Base-by-base conservation (phyloP, 2,888 invertebrate genomes). In the Leptothorax acervorum region DNA sequence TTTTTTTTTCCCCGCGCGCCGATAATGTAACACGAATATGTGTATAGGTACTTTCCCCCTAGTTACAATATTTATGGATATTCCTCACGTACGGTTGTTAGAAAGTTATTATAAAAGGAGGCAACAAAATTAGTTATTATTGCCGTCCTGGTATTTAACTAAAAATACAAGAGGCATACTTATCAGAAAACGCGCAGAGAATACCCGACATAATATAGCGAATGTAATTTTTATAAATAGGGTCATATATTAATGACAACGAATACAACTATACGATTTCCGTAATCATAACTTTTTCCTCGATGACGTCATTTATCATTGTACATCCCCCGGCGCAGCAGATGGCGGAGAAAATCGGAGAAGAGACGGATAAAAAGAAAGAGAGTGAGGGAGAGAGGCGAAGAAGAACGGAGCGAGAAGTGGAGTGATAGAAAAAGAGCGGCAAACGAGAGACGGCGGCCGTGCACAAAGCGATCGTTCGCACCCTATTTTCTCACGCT, bases 401-500 rank as follows among this genome's bases (percentile, higher is more conserved):
- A 53, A 55, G 68, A 68, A 57, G 70, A 35, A 74, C 35, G 65
- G 63, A 35, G 68, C 48, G 73, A 78, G 63, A 57, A 53, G 45
- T 18, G 63, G 70, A 81, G 62, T 68, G 66, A 75, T 51, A 68
- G 68, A 65, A 68, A 84, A 66, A 75, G 79, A 79, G 73, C 60
- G 85, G 66, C 48, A 68, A 35, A 68, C 31, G 66, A 75, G 74
- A 74, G 68, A 85, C 51, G 76, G 66, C 39, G 42, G 76, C 76
- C 57, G 82, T 78, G 87, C 81, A 90, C 90, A 90, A 90, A 90
- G 90, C 90, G 90, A 91, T 90, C 90, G 85, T 88, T 90, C 90
- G 88, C 90, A 91, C 90, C 91, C 91, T 86, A 90, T 89, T 91
- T 91, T 91, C 91, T 91, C 91, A 91, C 91, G 91, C 91, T 88